Conservation (phyloP, 2,888 invertebrate genomes). For the Phaonia tiefii region DNA sequence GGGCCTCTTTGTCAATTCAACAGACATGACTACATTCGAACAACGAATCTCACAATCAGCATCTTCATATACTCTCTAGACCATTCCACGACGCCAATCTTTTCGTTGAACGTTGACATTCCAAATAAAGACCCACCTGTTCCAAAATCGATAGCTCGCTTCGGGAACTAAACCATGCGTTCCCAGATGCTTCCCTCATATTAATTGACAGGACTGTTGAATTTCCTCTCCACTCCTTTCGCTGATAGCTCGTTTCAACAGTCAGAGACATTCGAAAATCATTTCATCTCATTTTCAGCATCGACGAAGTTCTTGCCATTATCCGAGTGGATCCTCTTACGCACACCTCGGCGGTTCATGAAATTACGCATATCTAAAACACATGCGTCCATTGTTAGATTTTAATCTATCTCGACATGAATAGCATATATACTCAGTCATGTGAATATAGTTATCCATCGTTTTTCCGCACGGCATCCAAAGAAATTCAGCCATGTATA, state of each 20-base stretch:
- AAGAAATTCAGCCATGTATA: conserved; percentile 59
- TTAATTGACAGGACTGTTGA: conserved; percentile 56
- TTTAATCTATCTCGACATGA: conserved; percentile 50
- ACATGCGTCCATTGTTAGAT: conserved; percentile 65
- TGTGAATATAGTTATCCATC: conserved; percentile 52
- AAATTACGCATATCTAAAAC: conserved; percentile 64
- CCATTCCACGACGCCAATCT: no score
- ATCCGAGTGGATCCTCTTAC: conserved; percentile 47
- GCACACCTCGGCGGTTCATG: conserved; percentile 51
- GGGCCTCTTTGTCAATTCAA: no score
- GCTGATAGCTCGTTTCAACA: conserved; percentile 34
- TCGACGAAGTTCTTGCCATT: conserved; percentile 57
- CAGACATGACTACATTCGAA: no score
- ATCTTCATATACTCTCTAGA: no score
- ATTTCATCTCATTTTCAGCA: conserved; percentile 37
- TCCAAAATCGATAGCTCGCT: no score
- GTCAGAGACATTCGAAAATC: conserved; percentile 36
- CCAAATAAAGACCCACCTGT: no score
- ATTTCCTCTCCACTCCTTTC: conserved; percentile 60
- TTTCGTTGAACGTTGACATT: no score
- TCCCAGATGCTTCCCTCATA: conserved; percentile 61
- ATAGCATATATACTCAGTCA: conserved; percentile 53
- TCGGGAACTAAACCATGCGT: no score
- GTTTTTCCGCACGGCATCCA: conserved; percentile 46
- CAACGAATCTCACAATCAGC: no score